Percentiles rank a stretch among this genome's conserved stretches.
These are phyloP conservation scores for Incurvaria masculella DNA, from an alignment of 2,888 invertebrate genomes.

Conservation along the genomic window DNA sequence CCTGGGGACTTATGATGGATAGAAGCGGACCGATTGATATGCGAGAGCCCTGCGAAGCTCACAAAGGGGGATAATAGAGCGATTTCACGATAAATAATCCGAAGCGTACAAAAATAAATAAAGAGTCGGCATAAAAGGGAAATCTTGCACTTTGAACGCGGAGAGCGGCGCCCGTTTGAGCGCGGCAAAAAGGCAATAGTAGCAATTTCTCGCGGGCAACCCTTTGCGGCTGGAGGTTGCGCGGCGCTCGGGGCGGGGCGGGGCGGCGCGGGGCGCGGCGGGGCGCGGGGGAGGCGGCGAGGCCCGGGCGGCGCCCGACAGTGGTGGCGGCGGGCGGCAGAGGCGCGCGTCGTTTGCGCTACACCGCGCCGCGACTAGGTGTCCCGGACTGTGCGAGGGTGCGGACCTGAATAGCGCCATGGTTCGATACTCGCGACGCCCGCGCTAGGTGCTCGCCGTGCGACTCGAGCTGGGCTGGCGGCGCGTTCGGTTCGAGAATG, in stretches of 20 bases:
- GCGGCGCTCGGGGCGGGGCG: constrained; percentile 19
- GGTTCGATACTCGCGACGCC: not conserved
- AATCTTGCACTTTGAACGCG: constrained; percentile 12
- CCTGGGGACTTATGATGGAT: not conserved
- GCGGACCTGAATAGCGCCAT: not conserved
- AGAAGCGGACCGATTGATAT: constrained; percentile 6
- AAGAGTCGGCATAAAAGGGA: not conserved
- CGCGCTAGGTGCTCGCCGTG: not conserved
- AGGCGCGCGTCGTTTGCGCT: constrained; percentile 50
- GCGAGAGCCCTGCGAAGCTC: constrained; percentile 11
- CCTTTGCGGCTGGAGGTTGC: constrained; percentile 37
- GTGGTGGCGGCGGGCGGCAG: constrained; percentile 50
- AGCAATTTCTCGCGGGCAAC: constrained; percentile 48
- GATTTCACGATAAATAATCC: not conserved
- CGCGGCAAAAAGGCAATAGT: constrained; percentile 37
- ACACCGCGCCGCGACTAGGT: constrained; percentile 33
- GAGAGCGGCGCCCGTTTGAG: constrained; percentile 33
- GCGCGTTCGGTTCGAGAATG: not conserved
- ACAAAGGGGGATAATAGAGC: no score
- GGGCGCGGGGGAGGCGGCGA: constrained; percentile 35
- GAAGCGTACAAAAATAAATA: not conserved
- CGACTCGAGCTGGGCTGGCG: not conserved
- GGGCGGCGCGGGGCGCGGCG: constrained; percentile 16
- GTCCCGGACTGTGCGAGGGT: no score
- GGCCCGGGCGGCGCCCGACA: constrained; percentile 52